These are phyloP conservation scores for Crematogaster levior DNA, from an alignment of 2,888 invertebrate genomes.

Conservation along the genomic window DNA sequence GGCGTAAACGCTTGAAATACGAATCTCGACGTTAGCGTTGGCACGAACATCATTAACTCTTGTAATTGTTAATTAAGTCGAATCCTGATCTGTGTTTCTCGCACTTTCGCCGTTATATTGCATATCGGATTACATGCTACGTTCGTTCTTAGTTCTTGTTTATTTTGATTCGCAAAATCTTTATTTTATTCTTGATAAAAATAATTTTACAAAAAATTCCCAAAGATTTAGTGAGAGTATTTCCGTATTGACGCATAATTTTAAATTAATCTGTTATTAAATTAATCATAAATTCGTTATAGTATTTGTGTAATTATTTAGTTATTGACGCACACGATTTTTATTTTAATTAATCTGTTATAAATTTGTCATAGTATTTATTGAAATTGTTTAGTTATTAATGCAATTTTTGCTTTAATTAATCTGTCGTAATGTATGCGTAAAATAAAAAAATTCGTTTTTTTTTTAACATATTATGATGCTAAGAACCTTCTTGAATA, in stretches of 20 bases:
- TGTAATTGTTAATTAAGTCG: slow-evolving; percentile 70
- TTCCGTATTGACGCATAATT: neutral
- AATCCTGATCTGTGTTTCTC: slow-evolving; percentile 30
- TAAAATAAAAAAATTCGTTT: too few relatives aligned
- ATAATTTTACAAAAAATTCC: neutral
- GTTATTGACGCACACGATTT: neutral
- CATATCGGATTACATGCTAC: neutral
- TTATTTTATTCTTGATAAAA: neutral
- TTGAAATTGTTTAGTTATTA: neutral
- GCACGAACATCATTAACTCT: slow-evolving; percentile 56
- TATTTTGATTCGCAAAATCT: neutral
- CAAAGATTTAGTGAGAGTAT: neutral
- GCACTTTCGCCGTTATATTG: neutral
- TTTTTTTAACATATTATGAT: too few relatives aligned
- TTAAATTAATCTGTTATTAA: slow-evolving; percentile 3
- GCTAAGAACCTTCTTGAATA: too few relatives aligned
- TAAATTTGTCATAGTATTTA: neutral
- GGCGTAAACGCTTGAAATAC: slow-evolving; percentile 58
- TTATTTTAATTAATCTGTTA: neutral
- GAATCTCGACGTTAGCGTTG: slow-evolving; percentile 59
- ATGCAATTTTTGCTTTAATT: neutral
- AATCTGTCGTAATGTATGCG: too few relatives aligned
- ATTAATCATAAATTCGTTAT: neutral
- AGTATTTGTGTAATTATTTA: neutral
- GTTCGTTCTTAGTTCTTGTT: neutral